Percentiles rank a stretch among this genome's conserved stretches.
Conservation (phyloP, 2,797 vertebrate genomes). For the Spinibarbus caldwelli region DNA sequence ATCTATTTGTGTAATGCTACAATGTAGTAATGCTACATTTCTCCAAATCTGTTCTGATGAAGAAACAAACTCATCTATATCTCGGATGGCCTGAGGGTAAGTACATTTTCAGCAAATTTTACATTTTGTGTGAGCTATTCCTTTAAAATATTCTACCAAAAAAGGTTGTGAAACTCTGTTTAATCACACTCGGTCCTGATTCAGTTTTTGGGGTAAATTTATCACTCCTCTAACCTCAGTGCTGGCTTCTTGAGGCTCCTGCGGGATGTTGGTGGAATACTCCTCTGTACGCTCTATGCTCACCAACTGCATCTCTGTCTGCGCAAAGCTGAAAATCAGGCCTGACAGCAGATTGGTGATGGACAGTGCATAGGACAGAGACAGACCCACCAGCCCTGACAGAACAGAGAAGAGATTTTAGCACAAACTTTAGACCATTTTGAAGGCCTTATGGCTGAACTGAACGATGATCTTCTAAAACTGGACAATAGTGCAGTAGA, state of each 20-base stretch:
- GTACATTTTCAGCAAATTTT: background rate
- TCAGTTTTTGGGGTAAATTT: background rate
- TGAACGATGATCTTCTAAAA: background rate
- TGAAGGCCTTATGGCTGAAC: background rate
- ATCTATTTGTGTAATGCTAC: no score
- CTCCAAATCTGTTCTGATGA: background rate
- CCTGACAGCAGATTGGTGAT: slow-evolving; percentile 89
- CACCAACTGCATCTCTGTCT: slow-evolving; percentile 95
- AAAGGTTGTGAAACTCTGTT: background rate
- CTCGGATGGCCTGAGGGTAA: background rate
- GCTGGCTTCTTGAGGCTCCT: slow-evolving; percentile 79
- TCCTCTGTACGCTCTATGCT: slow-evolving; percentile 94
- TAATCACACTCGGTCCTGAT: background rate
- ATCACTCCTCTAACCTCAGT: slow-evolving; percentile 73
- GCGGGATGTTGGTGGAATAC: slow-evolving; percentile 84
- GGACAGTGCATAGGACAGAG: slow-evolving; percentile 91
- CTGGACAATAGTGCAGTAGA: background rate
- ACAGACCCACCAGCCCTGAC: slow-evolving; percentile 90
- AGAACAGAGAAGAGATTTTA: background rate
- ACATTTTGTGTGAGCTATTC: background rate
- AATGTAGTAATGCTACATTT: background rate
- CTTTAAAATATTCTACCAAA: background rate
- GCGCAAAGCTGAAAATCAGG: slow-evolving; percentile 90
- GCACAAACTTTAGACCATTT: background rate
- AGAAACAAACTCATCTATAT: background rate